These are phyloP conservation scores for Scaptomyza pallida DNA, from an alignment of 1,140 invertebrate species.

Conservation along the genomic window DNA sequence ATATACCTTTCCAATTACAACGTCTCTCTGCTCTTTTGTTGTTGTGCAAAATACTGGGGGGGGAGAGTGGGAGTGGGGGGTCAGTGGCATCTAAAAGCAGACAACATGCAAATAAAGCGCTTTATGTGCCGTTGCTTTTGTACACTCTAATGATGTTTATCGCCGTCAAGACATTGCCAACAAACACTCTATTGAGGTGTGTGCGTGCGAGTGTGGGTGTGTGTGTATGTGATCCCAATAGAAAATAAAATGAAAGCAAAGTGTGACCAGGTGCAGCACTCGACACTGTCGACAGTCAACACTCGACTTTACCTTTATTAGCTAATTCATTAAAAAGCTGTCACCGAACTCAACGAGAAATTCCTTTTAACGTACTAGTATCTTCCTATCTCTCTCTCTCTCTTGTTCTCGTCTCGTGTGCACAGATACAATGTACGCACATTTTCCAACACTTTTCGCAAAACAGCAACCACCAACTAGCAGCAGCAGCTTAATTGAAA, in stretches of 20 bases:
- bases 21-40: not conserved
- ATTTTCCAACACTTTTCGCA: constrained; percentile 64
- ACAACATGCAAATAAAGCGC: constrained; percentile 78
- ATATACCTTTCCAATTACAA: not conserved
- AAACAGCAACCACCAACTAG: constrained; percentile 27
- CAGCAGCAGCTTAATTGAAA: constrained; percentile 74
- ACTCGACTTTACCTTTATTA: constrained; percentile 56
- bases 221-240: constrained; percentile 15
- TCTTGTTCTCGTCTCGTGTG: not conserved
- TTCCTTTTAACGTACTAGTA: not conserved
- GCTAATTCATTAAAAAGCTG: constrained; percentile 76
- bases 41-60: no score
- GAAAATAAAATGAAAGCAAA: constrained; percentile 24
- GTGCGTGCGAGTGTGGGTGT: not conserved
- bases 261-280: constrained; percentile 37
- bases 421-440: constrained; percentile 51
- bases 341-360: constrained; percentile 40
- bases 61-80: constrained; percentile 31
- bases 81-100: constrained; percentile 73
- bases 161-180: constrained; percentile 57
- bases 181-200: constrained; percentile 46
- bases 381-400: no score
- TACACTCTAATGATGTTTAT: constrained; percentile 76
- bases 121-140: constrained; percentile 65
- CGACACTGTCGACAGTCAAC: constrained; percentile 18